A percentile compares a stretch with the other conserved stretches of the same genome.
phyloP scores from a whole-genome alignment of 92 coral and sea anemone species.

The Phenganax marumi region DNA sequence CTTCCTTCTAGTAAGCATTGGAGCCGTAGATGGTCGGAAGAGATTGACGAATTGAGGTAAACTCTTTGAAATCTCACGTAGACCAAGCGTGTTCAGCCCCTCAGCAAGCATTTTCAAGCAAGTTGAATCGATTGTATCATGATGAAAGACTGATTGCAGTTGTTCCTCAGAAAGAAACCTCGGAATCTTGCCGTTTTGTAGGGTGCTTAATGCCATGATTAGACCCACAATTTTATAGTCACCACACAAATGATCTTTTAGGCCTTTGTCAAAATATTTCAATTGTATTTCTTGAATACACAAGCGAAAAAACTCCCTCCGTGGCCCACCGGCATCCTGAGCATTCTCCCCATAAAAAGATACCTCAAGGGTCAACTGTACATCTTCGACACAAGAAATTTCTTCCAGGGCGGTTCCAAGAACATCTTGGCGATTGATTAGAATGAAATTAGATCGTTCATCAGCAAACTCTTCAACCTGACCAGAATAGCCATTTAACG shows the following conservation, averaged over 20 bases:
- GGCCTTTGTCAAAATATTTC: conserved; percentile 54
- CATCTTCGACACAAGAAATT: conserved; percentile 40
- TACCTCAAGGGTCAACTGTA: not conserved
- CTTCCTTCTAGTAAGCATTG: conserved; percentile 34
- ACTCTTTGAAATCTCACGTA: conserved; percentile 37
- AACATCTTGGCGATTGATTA: conserved; percentile 48
- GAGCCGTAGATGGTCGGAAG: conserved; percentile 28
- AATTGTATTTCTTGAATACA: conserved; percentile 50
- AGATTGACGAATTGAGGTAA: conserved; percentile 39
- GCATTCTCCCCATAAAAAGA: conserved; percentile 1
- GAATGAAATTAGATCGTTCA: conserved; percentile 53
- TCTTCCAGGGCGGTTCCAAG: conserved; percentile 57
- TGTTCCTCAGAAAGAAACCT: conserved; percentile 28
- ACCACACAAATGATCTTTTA: conserved; percentile 43
- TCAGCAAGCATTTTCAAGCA: conserved; percentile 43
- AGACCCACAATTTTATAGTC: conserved; percentile 54
- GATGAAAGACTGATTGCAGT: conserved; percentile 60
- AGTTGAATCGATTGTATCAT: conserved; percentile 34
- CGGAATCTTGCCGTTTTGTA: conserved; percentile 56
- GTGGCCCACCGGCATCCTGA: conserved; percentile 53
- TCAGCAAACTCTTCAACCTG: conserved; percentile 51
- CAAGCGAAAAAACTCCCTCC: conserved; percentile 55
- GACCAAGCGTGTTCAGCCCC: conserved; percentile 51
- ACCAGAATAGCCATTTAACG: conserved; percentile 39
- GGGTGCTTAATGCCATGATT: conserved; percentile 55